A percentile compares a stretch with the other conserved stretches of the same genome.
phyloP scores from a whole-genome alignment of 1,140 invertebrate genomes.

The Mercenaria mercenaria region DNA sequence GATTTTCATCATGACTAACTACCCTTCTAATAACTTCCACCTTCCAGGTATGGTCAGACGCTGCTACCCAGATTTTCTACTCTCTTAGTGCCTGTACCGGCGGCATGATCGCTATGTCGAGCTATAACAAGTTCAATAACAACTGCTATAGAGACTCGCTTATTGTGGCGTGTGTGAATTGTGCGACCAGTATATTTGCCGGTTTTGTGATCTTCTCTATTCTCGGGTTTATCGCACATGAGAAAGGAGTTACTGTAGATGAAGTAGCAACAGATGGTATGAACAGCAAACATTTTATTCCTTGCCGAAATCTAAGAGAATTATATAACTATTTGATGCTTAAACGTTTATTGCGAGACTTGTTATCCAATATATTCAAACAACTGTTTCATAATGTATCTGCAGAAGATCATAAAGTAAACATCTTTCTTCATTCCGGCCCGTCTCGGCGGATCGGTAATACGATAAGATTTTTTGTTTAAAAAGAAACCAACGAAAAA shows the following conservation, averaged over 20 bases:
- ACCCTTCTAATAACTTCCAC: no score
- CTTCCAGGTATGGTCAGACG: slow-evolving; percentile 94
- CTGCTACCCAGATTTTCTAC: slow-evolving; percentile 97
- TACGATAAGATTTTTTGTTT: no score
- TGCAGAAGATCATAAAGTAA: no score
- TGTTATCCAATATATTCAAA: no score
- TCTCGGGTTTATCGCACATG: slow-evolving; percentile 90
- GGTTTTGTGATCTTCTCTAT: slow-evolving; percentile 99
- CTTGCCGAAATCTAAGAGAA: no score
- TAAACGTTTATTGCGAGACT: no score
- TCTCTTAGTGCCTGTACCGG: slow-evolving; percentile 96
- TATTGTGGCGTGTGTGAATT: slow-evolving; percentile 97
- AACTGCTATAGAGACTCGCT: slow-evolving; percentile 94
- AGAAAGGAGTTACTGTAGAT: slow-evolving; percentile 80
- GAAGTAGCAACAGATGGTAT: slow-evolving; percentile 83
- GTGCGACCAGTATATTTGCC: slow-evolving; percentile 98
- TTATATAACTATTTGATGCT: no score
- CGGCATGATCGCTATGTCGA: slow-evolving; percentile 97
- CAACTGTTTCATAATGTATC: no score
- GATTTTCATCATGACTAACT: no score
- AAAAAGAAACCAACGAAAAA: no score
- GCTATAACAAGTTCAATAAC: slow-evolving; percentile 97
- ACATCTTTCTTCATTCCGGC: no score
- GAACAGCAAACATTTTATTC: neutral
- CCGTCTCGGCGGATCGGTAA: no score